Conservation (phyloP, 2,113 vertebrate genomes). For the Perca fluviatilis region DNA sequence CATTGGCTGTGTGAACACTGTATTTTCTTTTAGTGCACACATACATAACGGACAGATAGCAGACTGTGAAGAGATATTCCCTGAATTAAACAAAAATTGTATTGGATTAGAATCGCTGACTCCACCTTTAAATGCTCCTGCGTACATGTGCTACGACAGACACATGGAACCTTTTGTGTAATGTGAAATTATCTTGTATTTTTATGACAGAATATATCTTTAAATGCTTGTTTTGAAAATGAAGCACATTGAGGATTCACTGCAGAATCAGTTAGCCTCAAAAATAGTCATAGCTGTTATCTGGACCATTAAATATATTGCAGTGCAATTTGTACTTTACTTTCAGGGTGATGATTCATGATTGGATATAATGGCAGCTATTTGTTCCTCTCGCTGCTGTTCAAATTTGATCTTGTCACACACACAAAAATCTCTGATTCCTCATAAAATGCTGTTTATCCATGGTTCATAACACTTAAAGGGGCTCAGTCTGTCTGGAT, state of each 20-base stretch:
- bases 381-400: constrained; percentile 31
- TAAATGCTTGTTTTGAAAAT: background rate
- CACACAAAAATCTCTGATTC: background rate
- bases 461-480: constrained; percentile 42
- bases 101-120: too few relatives aligned
- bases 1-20: too few relatives aligned
- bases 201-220: background rate
- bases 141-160: background rate
- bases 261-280: background rate
- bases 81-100: too few relatives aligned
- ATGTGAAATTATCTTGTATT: background rate
- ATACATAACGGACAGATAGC: too few relatives aligned
- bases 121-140: background rate
- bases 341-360: constrained; percentile 16
- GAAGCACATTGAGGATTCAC: background rate
- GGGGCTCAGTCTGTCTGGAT: constrained; percentile 13
- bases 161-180: background rate
- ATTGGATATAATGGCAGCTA: constrained; percentile 28
- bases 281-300: constrained; percentile 15
- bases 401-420: constrained; percentile 29
- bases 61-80: too few relatives aligned
- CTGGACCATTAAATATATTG: constrained; percentile 35
- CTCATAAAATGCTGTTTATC: constrained; percentile 9
- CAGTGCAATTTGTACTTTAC: constrained; percentile 22
- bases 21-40: too few relatives aligned